These are phyloP conservation scores for Rosalia funebris DNA, from an alignment of 2,888 invertebrate species.

Conservation along the genomic window DNA sequence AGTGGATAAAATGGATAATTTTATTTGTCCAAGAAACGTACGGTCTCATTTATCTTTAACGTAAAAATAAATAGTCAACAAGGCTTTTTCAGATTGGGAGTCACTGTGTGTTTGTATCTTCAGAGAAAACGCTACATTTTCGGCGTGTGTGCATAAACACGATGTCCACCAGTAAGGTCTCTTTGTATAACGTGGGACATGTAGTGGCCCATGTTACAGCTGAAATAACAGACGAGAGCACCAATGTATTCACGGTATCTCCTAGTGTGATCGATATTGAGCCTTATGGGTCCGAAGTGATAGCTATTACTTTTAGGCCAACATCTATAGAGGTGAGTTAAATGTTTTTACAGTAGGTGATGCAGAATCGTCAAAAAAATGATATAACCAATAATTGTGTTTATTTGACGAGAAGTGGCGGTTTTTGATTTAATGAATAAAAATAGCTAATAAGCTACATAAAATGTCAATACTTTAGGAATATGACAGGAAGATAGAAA, in stretches of 20 bases:
- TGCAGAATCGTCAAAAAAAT: constrained; percentile 7
- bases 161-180: constrained; percentile 54
- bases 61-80: no score
- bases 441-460: no score
- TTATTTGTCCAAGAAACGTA: constrained; percentile 65
- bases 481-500: constrained; percentile 37
- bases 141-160: constrained; percentile 59
- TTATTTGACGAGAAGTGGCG: no score
- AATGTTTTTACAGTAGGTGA: no score
- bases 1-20: constrained; percentile 67
- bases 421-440: no score
- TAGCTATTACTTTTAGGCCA: constrained; percentile 62
- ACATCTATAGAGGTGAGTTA: constrained; percentile 60
- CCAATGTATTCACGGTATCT: constrained; percentile 56
- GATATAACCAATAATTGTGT: background rate
- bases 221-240: constrained; percentile 42
- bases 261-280: constrained; percentile 55
- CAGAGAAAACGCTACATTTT: constrained; percentile 61
- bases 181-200: constrained; percentile 61
- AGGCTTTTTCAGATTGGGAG: constrained; percentile 57
- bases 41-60: background rate
- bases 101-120: constrained; percentile 58
- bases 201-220: constrained; percentile 55
- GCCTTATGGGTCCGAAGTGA: constrained; percentile 56
- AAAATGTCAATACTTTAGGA: no score